Evolutionary conservation across 2,888 invertebrate genomes (phyloP), one percentile per base, ranked within the genome.

Genomic region (Ligdia adustata): DNA sequence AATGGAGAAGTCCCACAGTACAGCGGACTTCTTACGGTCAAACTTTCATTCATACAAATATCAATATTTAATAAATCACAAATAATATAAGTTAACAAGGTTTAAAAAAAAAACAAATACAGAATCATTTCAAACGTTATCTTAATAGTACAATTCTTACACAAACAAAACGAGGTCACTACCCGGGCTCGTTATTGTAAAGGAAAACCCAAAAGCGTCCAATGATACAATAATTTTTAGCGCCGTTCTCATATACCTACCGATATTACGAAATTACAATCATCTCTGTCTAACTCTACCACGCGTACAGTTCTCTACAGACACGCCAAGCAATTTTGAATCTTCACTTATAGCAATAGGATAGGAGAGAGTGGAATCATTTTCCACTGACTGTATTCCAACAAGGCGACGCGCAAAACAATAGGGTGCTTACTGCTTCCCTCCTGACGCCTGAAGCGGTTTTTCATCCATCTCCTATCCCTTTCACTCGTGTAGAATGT

Each of bases 391-490:
- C 55, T 57, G 60, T 52, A 57, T 48, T 71, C 71, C 66, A 69
- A 79, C 83, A 80, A 73, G 75, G 72, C 64, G 68, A 82, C 75
- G 79, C 77, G 73, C 81, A 83, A 87, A 89, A 89, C 88, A 89
- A 88, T 86, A 75, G 89, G 88, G 85, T 79, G 82, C 83, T 84
- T 76, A 80, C 73, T 72, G 79, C 75, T 82, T 84, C 86, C 85
- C 83, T 82, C 74, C 71, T 70, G 67, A 71, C 71, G 86, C 86
- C 83, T 82, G 79, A 80, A 86, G 86, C 80, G 73, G 72, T 77
- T 81, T 82, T 81, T 75, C 79, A 75, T 75, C 61, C 54, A 62
- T 66, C 55, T 49, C 12, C 67, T 64, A 33, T 83, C 79, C 61
- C 64, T 58, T 55, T 83, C 67, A 35, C 65, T 58, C 73, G 46